phyloP scores from a whole-genome alignment of 2,113 vertebrate genomes.

The Channa maculata region DNA sequence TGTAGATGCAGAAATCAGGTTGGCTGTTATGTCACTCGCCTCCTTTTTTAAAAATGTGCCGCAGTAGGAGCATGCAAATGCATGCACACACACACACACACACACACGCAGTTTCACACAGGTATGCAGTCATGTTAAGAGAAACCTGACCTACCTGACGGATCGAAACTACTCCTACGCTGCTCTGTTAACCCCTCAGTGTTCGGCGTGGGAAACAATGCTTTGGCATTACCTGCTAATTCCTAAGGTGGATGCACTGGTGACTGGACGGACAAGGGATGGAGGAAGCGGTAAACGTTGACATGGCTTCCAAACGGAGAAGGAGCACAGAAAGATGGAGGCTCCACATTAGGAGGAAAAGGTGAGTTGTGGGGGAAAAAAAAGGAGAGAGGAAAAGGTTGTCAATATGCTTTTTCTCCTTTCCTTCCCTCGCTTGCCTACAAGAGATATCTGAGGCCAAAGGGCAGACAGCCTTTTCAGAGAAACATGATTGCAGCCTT shows the following conservation, averaged over 20 bases:
- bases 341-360: conserved; percentile 35
- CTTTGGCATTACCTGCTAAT: conserved; percentile 67
- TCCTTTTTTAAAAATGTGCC: conserved; percentile 28
- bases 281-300: conserved; percentile 35
- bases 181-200: conserved; percentile 78
- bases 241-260: conserved; percentile 66
- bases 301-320: conserved; percentile 22
- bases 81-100: conserved; percentile 54
- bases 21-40: conserved; percentile 35
- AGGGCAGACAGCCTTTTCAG: conserved; percentile 74
- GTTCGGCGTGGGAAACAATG: conserved; percentile 83
- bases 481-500: conserved; percentile 79
- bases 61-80: conserved; percentile 58
- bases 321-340: conserved; percentile 18
- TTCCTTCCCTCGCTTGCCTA: conserved; percentile 43
- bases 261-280: conserved; percentile 52
- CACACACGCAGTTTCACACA: conserved; percentile 43
- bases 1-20: conserved; percentile 38
- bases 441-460: conserved; percentile 71
- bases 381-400: conserved; percentile 40
- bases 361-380: conserved; percentile 28
- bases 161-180: conserved; percentile 89
- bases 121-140: conserved; percentile 84
- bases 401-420: conserved; percentile 48
- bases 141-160: conserved; percentile 88